Evolutionary conservation across 2,113 vertebrate species (phyloP), one percentile per base, ranked within the genome.

Genomic region (Amphilophus citrinellus): DNA sequence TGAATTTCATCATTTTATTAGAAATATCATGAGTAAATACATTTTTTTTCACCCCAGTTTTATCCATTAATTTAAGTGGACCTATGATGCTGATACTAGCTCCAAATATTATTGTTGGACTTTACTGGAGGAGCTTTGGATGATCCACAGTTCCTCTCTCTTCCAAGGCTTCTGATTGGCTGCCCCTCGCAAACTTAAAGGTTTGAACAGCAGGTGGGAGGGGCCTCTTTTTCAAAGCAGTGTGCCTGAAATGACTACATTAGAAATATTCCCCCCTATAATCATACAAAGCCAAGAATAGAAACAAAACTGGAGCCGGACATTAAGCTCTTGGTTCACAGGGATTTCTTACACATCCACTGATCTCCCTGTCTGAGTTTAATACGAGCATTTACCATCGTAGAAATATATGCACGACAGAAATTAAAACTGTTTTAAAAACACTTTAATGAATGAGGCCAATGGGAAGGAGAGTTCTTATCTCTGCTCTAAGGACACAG

Each of bases 391-490:
- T 53, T 44, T 20, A 32, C 27, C 27, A 3, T 10, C 0, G 18
- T 32, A 73, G 20, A 5, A 73, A 27, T 73, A 17, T 32, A 73
- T 73, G 32, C 3, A n/a, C 32, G 47, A 56, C 68, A 56, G 27
- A n/a, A 56, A 35, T 10, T 35, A 32, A 39, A 83, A 4, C 11
- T 9, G 66, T 32, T 30, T 71, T 71, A 79, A 42, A 32, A 37
- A 77, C 10, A 50, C 62, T 73, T 88, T 73, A 78, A 86, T 37
- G 57, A 87, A 82, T 65, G 87, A 89, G 85, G 84, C 85, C 83
- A 53, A 79, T 73, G 71, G 77, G 76, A 87, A 82, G 20, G 35
- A 37, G 32, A 37, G 24, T 35, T 53, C 42, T 71, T 18, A 18
- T 76, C 13, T 66, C 27, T 65, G 59, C 77, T 75, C 80, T 37